Conservation (phyloP, 2,888 invertebrate genomes). For the Agriopis marginaria region DNA sequence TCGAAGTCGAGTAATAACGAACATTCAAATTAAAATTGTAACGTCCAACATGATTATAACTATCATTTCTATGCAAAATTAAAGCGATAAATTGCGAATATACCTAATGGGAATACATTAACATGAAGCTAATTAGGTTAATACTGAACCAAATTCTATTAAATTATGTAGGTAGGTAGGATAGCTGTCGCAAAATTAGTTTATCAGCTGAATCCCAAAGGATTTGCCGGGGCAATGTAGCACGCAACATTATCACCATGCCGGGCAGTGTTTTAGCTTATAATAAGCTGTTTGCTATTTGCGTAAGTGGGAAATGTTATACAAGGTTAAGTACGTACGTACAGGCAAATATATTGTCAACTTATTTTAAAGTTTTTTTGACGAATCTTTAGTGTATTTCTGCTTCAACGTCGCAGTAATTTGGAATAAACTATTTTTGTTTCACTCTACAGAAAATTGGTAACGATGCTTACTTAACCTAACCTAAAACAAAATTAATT, state of each 20-base stretch:
- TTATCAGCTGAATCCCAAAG: constrained; percentile 52
- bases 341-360: too few relatives aligned
- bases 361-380: too few relatives aligned
- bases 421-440: too few relatives aligned
- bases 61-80: constrained; percentile 39
- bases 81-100: constrained; percentile 44
- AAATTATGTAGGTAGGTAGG: constrained; percentile 43
- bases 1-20: too few relatives aligned
- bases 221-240: constrained; percentile 39
- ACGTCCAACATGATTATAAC: constrained; percentile 27
- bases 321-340: too few relatives aligned
- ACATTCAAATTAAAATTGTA: background rate
- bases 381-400: too few relatives aligned
- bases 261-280: constrained; percentile 6
- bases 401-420: too few relatives aligned
- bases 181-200: constrained; percentile 56
- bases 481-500: too few relatives aligned
- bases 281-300: background rate
- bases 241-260: constrained; percentile 48
- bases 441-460: too few relatives aligned
- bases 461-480: too few relatives aligned
- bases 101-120: constrained; percentile 47
- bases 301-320: background rate
- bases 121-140: constrained; percentile 60
- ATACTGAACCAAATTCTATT: constrained; percentile 52